Evolutionary conservation across 2,113 vertebrate species (phyloP).

Genomic region (Dinomys branickii): DNA sequence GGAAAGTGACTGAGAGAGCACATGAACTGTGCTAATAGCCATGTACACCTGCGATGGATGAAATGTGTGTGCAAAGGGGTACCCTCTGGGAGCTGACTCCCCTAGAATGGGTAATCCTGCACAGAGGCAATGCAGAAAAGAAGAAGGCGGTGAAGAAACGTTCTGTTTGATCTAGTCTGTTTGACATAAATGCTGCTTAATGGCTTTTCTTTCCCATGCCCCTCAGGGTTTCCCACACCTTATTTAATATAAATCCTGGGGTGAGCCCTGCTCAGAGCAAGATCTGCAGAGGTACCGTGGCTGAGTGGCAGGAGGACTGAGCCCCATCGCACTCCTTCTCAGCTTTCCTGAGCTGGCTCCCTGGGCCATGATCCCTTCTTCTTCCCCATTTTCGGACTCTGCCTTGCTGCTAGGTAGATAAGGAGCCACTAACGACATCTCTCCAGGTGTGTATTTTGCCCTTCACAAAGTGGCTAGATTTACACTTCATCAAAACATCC

Average conservation of each 20-base stretch:
- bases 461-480: background rate
- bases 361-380: background rate
- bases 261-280: background rate
- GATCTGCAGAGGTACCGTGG: background rate
- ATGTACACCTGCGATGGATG: background rate
- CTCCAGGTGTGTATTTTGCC: background rate
- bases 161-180: constrained; percentile 37
- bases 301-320: background rate
- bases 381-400: background rate
- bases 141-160: background rate
- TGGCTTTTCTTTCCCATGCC: background rate
- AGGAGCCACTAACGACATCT: background rate
- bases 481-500: background rate
- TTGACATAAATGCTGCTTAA: constrained; percentile 20
- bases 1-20: background rate
- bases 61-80: background rate
- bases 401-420: background rate
- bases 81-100: background rate
- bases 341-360: background rate
- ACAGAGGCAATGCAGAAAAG: constrained; percentile 15
- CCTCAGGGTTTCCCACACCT: background rate
- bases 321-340: background rate
- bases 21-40: background rate
- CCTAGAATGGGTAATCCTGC: background rate
- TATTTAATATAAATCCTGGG: constrained; percentile 1